Conservation (phyloP, 1,140 invertebrate species). For the Dinothrombium tinctorium region DNA sequence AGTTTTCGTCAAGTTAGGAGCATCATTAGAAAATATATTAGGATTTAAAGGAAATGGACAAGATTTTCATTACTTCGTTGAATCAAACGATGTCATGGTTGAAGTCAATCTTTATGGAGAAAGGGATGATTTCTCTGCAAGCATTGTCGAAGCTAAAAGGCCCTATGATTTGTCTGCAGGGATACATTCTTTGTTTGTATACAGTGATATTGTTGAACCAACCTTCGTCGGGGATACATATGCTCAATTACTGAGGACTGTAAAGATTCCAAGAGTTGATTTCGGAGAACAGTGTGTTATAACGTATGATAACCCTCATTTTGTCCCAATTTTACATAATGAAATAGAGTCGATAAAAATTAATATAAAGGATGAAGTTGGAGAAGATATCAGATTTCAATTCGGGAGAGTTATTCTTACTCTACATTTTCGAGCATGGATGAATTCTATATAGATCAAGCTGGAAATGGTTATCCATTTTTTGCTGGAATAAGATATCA, state of each 20-base stretch:
- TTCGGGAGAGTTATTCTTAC: background rate
- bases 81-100: background rate
- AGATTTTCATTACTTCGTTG: background rate
- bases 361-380: background rate
- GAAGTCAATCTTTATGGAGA: background rate
- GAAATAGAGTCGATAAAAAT: background rate
- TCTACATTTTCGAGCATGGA: slow-evolving; percentile 2
- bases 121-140: background rate
- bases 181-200: background rate
- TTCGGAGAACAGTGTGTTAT: background rate
- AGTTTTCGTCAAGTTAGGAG: too few relatives aligned
- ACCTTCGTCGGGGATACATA: background rate
- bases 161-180: background rate
- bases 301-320: background rate
- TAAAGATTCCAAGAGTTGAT: background rate
- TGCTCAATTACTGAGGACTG: background rate
- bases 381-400: background rate
- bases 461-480: background rate
- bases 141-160: background rate
- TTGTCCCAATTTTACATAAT: background rate
- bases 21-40: background rate
- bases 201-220: slow-evolving; percentile 1
- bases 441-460: background rate
- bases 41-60: background rate
- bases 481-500: background rate